Conservation (phyloP, 2,888 invertebrate genomes). For the Chalcosyrphus nemorum region DNA sequence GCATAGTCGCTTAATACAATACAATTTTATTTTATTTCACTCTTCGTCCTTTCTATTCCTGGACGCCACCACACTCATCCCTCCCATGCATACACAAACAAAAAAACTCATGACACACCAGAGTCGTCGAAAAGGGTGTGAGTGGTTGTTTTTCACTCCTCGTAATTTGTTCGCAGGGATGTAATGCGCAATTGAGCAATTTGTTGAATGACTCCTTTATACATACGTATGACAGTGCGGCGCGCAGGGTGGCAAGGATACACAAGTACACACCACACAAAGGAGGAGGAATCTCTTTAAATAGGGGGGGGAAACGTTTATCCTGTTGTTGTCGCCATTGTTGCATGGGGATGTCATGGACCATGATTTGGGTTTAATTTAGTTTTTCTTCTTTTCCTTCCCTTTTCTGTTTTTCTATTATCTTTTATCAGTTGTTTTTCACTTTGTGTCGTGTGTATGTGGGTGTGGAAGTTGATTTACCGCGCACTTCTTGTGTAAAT, state of each 20-base stretch:
- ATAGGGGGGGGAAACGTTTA: conserved; percentile 52
- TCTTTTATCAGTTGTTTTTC: neutral
- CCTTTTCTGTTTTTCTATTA: neutral
- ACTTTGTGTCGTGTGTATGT: neutral
- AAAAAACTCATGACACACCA: conserved; percentile 6
- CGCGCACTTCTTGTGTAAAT: conserved; percentile 20
- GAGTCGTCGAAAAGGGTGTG: neutral
- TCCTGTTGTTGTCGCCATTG: conserved; percentile 50
- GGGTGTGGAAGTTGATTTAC: conserved; percentile 1
- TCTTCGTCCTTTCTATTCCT: conserved; percentile 46
- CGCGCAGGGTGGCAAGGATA: neutral
- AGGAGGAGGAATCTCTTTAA: conserved; percentile 34
- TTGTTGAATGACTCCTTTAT: conserved; percentile 61
- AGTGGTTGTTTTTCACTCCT: conserved; percentile 52
- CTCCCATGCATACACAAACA: neutral
- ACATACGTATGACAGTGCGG: neutral
- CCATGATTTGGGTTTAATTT: conserved; percentile 42
- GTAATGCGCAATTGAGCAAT: conserved; percentile 72
- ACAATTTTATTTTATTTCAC: conserved; percentile 54
- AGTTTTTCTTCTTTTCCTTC: neutral
- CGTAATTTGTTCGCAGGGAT: conserved; percentile 69
- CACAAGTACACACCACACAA: no score
- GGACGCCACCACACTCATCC: conserved; percentile 1
- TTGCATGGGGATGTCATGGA: conserved; percentile 17
- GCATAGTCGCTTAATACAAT: conserved; percentile 44